Evolutionary conservation across 2,888 invertebrate species (phyloP), one percentile per base, ranked within the genome.

Genomic region (Drepana falcataria): DNA sequence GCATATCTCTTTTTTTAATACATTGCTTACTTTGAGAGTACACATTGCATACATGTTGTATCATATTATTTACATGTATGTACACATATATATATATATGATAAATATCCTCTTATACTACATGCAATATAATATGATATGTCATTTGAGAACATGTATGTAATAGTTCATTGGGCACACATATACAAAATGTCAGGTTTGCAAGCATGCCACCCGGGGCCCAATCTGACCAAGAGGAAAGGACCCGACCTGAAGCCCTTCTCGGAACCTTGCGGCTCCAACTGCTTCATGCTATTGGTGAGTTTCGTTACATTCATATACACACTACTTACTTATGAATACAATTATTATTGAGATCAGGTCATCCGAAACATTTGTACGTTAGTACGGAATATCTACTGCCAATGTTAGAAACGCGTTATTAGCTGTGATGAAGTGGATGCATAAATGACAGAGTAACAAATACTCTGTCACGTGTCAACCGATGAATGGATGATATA

Each of bases 161-260:
- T 35, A 44, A 7, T 52, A 48, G 48, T 41, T 47, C 49, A 47
- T 52, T 53, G 49, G 47, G 48, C 37, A 48, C 51, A 41, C 48
- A 51, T 56, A 44, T 54, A 47, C 48, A 35, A 35, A 37, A 44
- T 48, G 37, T 2, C 68, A 97, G 97, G 96, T 71, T 91, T 96
- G 59, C 96, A 96, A 92, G 96, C 95, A 40, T 96, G 97, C 75
- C 97, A 98, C 85, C 97, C 97, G 0, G 96, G 96, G 37, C 98
- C 98, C 2, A 97, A 97, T 88, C 92, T 97, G 69, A 94, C 95
- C 68, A 97, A 96, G 81, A 93, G 98, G 53, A 95, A 96, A 77
- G 96, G 96, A 35, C 97, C 97, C 0, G 98, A 98, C 76, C 91
- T 97, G 60, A 97, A 97, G 81, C 93, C 95, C 1, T 96, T 96